Evolutionary conservation across 2,113 vertebrate genomes (phyloP).

Genomic region (Coturnix japonica): DNA sequence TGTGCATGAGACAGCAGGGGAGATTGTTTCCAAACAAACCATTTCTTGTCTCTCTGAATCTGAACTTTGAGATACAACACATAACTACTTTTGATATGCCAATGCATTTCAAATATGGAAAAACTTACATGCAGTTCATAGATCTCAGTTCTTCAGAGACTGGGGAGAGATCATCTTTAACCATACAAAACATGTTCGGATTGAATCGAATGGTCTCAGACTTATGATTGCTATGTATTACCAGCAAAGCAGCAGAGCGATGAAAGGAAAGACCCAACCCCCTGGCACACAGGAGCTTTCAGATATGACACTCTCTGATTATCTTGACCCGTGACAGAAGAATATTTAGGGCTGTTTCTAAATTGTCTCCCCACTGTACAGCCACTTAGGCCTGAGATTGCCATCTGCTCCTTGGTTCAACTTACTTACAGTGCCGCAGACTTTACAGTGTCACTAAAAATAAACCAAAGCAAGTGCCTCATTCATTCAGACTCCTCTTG

Average conservation of each 20-base stretch:
- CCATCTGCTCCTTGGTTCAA: constrained; percentile 26
- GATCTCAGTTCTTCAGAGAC: background rate
- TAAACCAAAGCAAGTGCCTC: constrained; percentile 30
- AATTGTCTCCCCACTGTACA: background rate
- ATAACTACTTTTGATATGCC: background rate
- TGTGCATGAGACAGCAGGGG: background rate
- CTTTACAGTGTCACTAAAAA: constrained; percentile 58
- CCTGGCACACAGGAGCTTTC: background rate
- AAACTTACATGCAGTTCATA: background rate
- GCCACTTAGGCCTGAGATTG: background rate
- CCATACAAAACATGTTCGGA: background rate
- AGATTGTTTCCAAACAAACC: background rate
- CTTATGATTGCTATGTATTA: background rate
- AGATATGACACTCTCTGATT: background rate
- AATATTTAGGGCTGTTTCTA: constrained; percentile 5
- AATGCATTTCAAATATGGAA: background rate
- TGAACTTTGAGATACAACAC: background rate
- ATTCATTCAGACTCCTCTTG: constrained; percentile 17
- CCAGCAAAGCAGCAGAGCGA: background rate
- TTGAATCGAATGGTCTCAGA: background rate
- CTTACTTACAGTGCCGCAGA: background rate
- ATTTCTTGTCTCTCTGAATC: background rate
- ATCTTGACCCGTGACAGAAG: background rate
- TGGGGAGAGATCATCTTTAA: background rate
- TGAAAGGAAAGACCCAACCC: background rate